Conservation (phyloP, 2,113 vertebrate species). For the Dascyllus trimaculatus region DNA sequence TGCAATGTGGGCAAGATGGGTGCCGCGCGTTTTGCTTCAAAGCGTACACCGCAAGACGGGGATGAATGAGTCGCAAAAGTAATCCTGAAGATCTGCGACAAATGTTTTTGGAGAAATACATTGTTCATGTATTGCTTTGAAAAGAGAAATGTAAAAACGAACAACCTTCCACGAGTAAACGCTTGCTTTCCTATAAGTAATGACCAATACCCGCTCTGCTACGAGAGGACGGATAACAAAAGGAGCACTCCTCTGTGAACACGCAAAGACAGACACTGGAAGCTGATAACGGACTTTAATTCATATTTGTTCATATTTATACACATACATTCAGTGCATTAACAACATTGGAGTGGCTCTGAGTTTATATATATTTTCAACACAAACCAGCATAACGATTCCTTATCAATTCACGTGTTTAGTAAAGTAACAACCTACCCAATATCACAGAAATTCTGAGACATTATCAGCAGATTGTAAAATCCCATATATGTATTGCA, state of each 20-base stretch:
- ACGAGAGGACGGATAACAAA: rapidly evolving
- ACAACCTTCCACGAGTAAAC: rapidly evolving
- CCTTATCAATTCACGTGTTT: background rate
- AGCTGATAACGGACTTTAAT: background rate
- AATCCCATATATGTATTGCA: no score
- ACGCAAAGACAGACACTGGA: background rate
- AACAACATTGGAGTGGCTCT: background rate
- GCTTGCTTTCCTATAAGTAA: rapidly evolving
- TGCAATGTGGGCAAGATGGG: background rate
- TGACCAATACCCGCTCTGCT: background rate
- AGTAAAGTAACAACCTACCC: background rate
- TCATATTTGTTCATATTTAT: constrained; percentile 32
- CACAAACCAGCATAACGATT: background rate
- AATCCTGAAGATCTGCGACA: rapidly evolving
- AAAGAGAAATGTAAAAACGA: background rate
- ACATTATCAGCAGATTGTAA: no score
- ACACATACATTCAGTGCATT: constrained; percentile 27
- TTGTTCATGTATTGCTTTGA: no score
- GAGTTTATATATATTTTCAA: background rate
- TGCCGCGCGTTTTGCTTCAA: constrained; percentile 20
- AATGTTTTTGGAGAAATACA: rapidly evolving
- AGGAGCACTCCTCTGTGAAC: background rate
- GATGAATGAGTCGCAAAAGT: background rate
- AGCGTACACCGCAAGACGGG: rapidly evolving
- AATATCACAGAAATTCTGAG: background rate